A percentile compares a stretch with the other conserved stretches of the same genome.
Conservation (phyloP, 2,888 invertebrate genomes). For the Apodemia duryi region DNA sequence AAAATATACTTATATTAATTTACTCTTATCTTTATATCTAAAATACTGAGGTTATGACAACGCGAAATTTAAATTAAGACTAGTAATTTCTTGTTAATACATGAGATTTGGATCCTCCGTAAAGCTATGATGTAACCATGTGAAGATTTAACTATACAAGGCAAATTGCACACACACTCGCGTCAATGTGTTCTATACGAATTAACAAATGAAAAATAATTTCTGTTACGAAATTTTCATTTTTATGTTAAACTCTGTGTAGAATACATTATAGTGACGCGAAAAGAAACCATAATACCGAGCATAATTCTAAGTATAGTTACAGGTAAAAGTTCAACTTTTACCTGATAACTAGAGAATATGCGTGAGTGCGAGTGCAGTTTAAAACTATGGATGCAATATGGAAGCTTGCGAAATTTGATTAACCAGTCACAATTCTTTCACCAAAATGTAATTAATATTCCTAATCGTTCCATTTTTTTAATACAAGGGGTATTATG, state of each 20-base stretch:
- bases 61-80: constrained; percentile 4
- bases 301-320: neutral
- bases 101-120: constrained; percentile 5
- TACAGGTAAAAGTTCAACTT: constrained; percentile 40
- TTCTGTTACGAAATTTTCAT: neutral
- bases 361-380: neutral
- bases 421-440: constrained; percentile 5
- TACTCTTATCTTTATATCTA: constrained; percentile 25
- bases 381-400: neutral
- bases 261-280: neutral
- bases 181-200: neutral
- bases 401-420: neutral
- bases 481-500: no score
- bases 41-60: constrained; percentile 13
- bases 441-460: neutral
- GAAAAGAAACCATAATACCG: neutral
- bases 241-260: neutral
- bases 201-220: neutral
- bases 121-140: neutral
- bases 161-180: neutral
- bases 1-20: constrained; percentile 29
- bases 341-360: constrained; percentile 20
- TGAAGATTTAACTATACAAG: neutral
- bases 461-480: neutral
- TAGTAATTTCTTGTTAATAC: neutral